Evolutionary conservation across 2,888 invertebrate genomes (phyloP), one percentile per base, ranked within the genome.

Genomic region (Caenorhabditis afra): DNA sequence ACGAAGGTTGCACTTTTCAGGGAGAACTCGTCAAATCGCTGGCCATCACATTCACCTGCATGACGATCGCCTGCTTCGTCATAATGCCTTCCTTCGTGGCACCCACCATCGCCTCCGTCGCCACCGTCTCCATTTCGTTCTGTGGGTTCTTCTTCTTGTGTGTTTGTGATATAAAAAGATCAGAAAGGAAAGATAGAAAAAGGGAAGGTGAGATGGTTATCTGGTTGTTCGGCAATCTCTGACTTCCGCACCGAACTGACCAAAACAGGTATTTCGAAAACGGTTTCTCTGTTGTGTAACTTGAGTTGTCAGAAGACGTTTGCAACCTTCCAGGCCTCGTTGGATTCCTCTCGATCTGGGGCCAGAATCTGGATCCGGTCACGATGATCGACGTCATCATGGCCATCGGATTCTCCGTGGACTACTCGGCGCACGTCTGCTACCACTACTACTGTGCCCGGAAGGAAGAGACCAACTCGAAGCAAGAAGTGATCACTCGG

Each of bases 351-450:
- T 86, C 86, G 1, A 85, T 84, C 45, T 87, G 86, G 85, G 87
- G 87, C 7, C 83, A 82, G 20, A 85, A 85, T 44, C 59, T 88
- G 41, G 88, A 88, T 58, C 88, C 88, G 5, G 85, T 89, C 8
- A 86, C 85, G 11, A 87, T 89, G 85, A 86, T 88, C 39, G 86
- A 87, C 22, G 83, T 88, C 3, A 71, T 88, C 14, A 85, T 88
- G 85, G 87, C 88, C 18, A 96, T 96, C 79, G 96, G 96, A 62
- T 96, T 96, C 92, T 95, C 95, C 11, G 96, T 96, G 0, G 96
- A 96, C 90, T 96, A 96, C 90, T 80, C 96, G 0, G 96, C 96
- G 1, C 96, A 96, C 90, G 96, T 96, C 82, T 96, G 96, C 89
- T 96, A 96, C 90, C 95, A 96, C 0, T 96, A 95, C 59, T 82